Evolutionary conservation across 1,140 invertebrate species (phyloP), one percentile per base, ranked within the genome.

Genomic region (Dendrolimus kikuchii): DNA sequence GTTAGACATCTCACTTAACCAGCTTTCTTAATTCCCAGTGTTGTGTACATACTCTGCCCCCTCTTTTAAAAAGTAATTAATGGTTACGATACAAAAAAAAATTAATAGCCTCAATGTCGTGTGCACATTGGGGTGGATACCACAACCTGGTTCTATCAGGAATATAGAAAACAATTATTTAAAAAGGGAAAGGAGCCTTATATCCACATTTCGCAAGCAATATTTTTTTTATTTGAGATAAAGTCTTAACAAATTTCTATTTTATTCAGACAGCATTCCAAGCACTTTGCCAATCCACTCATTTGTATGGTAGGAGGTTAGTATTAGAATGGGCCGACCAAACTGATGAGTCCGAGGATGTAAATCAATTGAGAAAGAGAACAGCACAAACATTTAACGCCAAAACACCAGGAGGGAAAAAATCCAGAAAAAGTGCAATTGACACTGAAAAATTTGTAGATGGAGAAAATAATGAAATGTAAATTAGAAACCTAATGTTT

Each of bases 251-350:
- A 6, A 39, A 42, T 46, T n/a, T 60, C 53, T 53, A 48, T 61
- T 54, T 48, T 41, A 90, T 89, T 45, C 76, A 96, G 94, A 91
- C 91, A 77, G 98, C 98, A 0, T 98, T 99, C 88, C 94, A 98
- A 61, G 92, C 97, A 0, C 74, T 99, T 0, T 93, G 93, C 66
- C 95, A 97, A 79, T 99, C 97, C 69, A 99, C 98, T 59, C 98
- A 99, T 91, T 94, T 99, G 80, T 99, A 98, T 79, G 98, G 98
- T 4, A 89, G 98, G 65, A 90, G 98, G 43, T 87, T 99, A 60
- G 97, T 99, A 0, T 86, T 99, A 10, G 98, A 99, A 89, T 99
- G 98, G 98, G 98, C 98, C 0, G 90, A 93, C 42, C 89, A 92
- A n/a, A 93, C 93, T 40, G 89, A 94, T 43, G 94, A 96, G 67